phyloP scores from a whole-genome alignment of 2,113 vertebrate genomes.

The Brachypteracias leptosomus region DNA sequence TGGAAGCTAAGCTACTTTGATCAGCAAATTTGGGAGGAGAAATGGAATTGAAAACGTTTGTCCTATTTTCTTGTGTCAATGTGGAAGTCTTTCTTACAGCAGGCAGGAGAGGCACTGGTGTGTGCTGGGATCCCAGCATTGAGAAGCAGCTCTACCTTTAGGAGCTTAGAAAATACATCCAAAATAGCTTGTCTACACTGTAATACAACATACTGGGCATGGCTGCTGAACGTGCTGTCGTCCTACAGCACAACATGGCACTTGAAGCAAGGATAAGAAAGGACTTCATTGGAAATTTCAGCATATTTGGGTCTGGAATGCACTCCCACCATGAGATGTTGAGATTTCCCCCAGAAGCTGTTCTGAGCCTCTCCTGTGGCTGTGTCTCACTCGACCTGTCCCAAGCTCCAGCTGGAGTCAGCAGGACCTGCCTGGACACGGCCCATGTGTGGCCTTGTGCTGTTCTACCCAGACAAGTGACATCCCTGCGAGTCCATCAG shows the following conservation, averaged over 20 bases:
- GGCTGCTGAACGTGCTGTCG: not conserved
- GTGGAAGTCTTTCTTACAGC: not conserved
- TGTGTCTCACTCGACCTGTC: too few species aligned
- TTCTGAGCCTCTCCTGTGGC: not conserved
- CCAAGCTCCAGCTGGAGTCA: too few species aligned
- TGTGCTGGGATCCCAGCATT: not conserved
- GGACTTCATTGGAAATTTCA: not conserved
- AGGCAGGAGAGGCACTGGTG: not conserved
- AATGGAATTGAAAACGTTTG: not conserved
- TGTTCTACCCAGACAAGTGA: fast-evolving
- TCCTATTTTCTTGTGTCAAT: not conserved
- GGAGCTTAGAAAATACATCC: not conserved
- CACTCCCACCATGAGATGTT: not conserved
- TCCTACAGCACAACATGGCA: not conserved
- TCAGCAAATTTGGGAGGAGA: not conserved
- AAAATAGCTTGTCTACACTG: not conserved
- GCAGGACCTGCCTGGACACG: too few species aligned
- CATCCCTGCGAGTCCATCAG: not conserved
- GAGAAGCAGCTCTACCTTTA: not conserved
- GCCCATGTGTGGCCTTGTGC: not conserved
- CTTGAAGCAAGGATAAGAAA: not conserved
- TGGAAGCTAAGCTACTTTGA: not conserved
- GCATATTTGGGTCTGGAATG: not conserved
- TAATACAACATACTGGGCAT: not conserved
- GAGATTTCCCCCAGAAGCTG: not conserved